Evolutionary conservation across 2,113 vertebrate genomes (phyloP).

Genomic region (Probosciger aterrimus): DNA sequence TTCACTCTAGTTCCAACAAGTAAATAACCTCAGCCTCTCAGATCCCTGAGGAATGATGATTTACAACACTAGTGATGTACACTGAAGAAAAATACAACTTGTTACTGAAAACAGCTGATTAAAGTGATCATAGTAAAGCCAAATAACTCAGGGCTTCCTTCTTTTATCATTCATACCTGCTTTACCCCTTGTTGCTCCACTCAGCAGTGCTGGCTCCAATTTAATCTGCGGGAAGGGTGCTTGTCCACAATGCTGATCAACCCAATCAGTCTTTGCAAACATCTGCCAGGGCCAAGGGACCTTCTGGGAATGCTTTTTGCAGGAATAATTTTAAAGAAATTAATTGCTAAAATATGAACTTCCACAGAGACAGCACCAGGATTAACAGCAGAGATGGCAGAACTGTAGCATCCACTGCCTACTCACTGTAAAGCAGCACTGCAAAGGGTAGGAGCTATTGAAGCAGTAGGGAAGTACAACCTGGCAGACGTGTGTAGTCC

Average conservation of each 20-base stretch:
- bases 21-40: conserved; percentile 29
- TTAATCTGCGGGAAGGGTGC: neutral
- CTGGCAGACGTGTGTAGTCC: neutral
- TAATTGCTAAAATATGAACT: conserved; percentile 2
- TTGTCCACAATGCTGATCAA: neutral
- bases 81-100: conserved; percentile 41
- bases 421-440: neutral
- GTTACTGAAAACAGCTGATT: conserved; percentile 43
- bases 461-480: neutral
- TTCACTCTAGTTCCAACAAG: neutral
- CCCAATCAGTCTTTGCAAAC: neutral
- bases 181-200: neutral
- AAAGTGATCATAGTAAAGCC: conserved; percentile 36
- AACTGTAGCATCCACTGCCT: neutral
- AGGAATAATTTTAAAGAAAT: conserved; percentile 30
- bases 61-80: conserved; percentile 1
- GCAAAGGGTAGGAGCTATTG: neutral
- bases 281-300: neutral
- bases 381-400: neutral
- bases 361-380: neutral
- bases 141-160: neutral
- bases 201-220: neutral
- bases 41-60: conserved; percentile 40
- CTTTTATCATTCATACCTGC: neutral
- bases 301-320: neutral